Conservation (phyloP, 2,888 invertebrate species). For the Orchesellides sinensis region DNA sequence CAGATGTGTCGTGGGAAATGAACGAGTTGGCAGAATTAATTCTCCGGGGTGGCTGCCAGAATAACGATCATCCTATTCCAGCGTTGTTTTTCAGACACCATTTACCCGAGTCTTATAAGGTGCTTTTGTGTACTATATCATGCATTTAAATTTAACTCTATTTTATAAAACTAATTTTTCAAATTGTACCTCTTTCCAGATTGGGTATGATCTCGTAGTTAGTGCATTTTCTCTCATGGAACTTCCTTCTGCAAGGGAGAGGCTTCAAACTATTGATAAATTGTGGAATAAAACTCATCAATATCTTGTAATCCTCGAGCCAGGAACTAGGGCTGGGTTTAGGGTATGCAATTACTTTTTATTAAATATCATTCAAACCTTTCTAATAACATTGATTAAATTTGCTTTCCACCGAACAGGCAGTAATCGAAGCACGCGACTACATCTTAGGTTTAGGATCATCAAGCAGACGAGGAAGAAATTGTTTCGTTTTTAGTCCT, state of each 20-base stretch:
- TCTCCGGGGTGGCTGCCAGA: constrained; percentile 82
- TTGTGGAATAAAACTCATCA: constrained; percentile 92
- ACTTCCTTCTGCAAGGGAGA: constrained; percentile 82
- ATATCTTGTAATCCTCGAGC: constrained; percentile 90
- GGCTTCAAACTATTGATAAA: constrained; percentile 85
- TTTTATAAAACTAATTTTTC: constrained; percentile 1
- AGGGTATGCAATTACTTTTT: constrained; percentile 78
- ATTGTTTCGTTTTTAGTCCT: constrained; percentile 83
- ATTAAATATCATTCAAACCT: not conserved
- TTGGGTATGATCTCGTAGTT: constrained; percentile 87
- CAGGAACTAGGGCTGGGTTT: constrained; percentile 90
- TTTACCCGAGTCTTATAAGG: constrained; percentile 83
- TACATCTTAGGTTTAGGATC: constrained; percentile 82
- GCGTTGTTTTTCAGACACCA: constrained; percentile 88
- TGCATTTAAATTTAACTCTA: not conserved
- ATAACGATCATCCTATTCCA: constrained; percentile 80
- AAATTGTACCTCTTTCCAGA: constrained; percentile 76
- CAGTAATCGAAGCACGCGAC: constrained; percentile 90
- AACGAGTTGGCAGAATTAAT: constrained; percentile 87
- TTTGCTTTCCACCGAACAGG: constrained; percentile 75
- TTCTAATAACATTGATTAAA: not conserved
- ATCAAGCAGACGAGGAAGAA: constrained; percentile 62
- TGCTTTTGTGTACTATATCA: not conserved
- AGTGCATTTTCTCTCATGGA: constrained; percentile 90
- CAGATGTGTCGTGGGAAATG: constrained; percentile 90